Base-by-base conservation (phyloP, 2,888 invertebrate species). In the Acanthosepion pharaonis region DNA sequence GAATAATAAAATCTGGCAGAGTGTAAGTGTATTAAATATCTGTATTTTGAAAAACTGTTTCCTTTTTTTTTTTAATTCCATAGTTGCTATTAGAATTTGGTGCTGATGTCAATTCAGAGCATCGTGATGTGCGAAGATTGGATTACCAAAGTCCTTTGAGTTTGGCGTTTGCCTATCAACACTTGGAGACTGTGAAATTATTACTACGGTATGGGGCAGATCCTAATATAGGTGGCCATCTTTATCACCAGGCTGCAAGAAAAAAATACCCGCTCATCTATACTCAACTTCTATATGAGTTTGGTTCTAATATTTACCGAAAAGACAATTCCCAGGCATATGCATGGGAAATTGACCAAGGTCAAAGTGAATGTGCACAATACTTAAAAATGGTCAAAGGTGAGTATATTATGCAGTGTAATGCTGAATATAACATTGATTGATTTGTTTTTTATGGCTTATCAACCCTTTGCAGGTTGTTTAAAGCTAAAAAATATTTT, bases 61-160 rank as follows among this genome's bases (percentile, higher is more conserved):
- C 20, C 33, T n/a, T 78, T 33, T n/a, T 33, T 1, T 78, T 78
- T 78, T 78, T 33, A n/a, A 78, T 78, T 78, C n/a, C n/a, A n/a
- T 95, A 96, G 96, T 92, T 95, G 20, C 93, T 96, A 94, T 91
- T 96, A n/a, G 94, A 95, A 51, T 94, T 94, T 94, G 95, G 95
- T 9, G 96, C 96, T 11, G 94, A 95, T 49, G 94, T 96, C 25
- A 94, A 95, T 91, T 91, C 94, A 42, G 93, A 94, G 11, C 91
- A 94, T 42, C 94, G 94, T 15, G 94, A 94, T 53, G 78, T 94
- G 15, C 91, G 91, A 3, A 94, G 95, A 9, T 55, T 94, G 23
- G 95, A 94, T 93, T 94, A 92, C 93, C 95, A 94, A 94, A 95
- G 95, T 51, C 95, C 95, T 23, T 95, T 95, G 33, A 95, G 95